Conservation (phyloP, 2,888 invertebrate genomes). For the Oasisia sp. region DNA sequence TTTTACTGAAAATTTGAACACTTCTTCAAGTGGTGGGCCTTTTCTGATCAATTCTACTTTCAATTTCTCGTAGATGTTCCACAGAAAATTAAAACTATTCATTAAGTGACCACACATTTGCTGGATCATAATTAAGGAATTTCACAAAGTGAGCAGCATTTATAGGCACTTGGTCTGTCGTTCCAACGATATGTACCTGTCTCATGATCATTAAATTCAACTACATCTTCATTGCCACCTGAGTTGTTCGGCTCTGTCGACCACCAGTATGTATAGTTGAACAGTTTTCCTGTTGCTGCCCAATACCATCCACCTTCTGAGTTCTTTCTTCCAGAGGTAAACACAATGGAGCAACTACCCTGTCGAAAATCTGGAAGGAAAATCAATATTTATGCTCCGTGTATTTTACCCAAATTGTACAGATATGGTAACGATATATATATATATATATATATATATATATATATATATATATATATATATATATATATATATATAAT, state of each 20-base stretch:
- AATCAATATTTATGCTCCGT: neutral
- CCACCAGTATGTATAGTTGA: neutral
- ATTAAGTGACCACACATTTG: too few relatives aligned
- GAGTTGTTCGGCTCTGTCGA: neutral
- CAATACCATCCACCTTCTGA: neutral
- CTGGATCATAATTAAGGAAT: neutral
- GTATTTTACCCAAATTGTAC: too few relatives aligned
- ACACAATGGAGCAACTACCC: neutral
- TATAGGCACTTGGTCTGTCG: accelerated
- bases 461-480: too few relatives aligned
- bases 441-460: too few relatives aligned
- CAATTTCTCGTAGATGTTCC: too few relatives aligned
- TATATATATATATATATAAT: too few relatives aligned
- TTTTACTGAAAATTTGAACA: too few relatives aligned
- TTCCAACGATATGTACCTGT: neutral
- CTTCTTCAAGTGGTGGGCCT: too few relatives aligned
- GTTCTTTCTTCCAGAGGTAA: neutral
- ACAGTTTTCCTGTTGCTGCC: neutral
- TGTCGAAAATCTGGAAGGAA: neutral
- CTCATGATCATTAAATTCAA: neutral
- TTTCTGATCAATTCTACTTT: too few relatives aligned
- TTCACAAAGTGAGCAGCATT: neutral
- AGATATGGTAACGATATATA: too few relatives aligned
- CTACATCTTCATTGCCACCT: neutral
- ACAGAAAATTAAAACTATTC: too few relatives aligned